These are phyloP conservation scores for Hippoglossus hippoglossus DNA, from an alignment of 2,797 vertebrate species.

Conservation along the genomic window DNA sequence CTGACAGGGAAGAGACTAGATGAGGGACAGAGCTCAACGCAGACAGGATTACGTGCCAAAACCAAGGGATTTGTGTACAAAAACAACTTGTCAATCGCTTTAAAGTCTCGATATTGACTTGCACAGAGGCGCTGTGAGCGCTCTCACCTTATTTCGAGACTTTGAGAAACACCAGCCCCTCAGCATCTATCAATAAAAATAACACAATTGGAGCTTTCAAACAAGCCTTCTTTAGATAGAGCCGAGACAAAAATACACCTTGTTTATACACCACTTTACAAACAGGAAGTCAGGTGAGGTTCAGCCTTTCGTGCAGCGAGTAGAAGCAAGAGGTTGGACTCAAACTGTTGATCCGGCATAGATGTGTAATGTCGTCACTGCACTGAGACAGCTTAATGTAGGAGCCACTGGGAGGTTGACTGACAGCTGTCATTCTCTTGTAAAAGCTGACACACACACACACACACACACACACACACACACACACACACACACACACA, in stretches of 20 bases:
- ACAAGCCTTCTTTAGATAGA: slow-evolving; percentile 43
- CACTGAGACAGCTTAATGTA: slow-evolving; percentile 18
- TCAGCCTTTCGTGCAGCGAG: slow-evolving; percentile 6
- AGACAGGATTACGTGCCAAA: slow-evolving; percentile 68
- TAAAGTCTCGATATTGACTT: slow-evolving; percentile 73
- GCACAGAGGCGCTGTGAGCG: slow-evolving; percentile 46
- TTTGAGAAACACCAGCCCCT: slow-evolving; percentile 57
- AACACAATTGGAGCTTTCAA: slow-evolving; percentile 59
- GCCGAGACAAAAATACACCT: slow-evolving; percentile 63
- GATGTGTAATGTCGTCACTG: slow-evolving; percentile 29
- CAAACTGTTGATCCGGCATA: slow-evolving; percentile 40
- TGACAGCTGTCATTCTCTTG: slow-evolving; percentile 57
- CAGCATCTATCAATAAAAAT: slow-evolving; percentile 68
- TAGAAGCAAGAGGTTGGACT: slow-evolving; percentile 48
- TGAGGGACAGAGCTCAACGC: slow-evolving; percentile 57
- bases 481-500: no score
- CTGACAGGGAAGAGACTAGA: slow-evolving; percentile 67
- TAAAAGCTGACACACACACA: slow-evolving; percentile 12
- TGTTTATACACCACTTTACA: slow-evolving; percentile 36
- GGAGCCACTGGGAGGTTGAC: slow-evolving; percentile 28
- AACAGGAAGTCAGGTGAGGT: slow-evolving; percentile 32
- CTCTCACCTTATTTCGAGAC: slow-evolving; percentile 58
- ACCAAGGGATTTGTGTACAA: slow-evolving; percentile 70
- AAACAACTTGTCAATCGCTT: slow-evolving; percentile 75
- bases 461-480: neutral